Conservation (phyloP, 2,888 invertebrate genomes). For the Drosophila villosipedis region DNA sequence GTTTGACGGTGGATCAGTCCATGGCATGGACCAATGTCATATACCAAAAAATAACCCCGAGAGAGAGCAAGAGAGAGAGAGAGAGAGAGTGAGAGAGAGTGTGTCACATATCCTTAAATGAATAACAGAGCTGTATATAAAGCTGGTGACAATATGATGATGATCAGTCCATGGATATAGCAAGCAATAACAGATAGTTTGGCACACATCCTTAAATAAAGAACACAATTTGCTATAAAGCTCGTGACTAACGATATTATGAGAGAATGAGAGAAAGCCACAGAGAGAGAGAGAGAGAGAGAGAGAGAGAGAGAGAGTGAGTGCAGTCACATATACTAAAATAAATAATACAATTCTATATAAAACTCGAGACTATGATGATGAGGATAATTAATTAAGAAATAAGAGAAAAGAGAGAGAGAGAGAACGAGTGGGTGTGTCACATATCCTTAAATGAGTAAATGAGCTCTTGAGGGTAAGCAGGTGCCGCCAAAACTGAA, state of each 20-base stretch:
- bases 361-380: background rate
- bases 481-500: background rate
- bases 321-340: background rate
- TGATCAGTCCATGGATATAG: too few relatives aligned
- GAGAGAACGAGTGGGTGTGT: background rate
- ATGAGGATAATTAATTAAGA: background rate
- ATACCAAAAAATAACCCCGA: background rate
- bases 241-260: background rate
- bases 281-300: background rate
- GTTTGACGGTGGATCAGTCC: slow-evolving; percentile 24
- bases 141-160: background rate
- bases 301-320: background rate
- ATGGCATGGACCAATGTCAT: background rate
- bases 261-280: background rate
- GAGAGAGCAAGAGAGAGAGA: background rate
- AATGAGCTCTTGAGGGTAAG: background rate
- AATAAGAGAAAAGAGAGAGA: background rate
- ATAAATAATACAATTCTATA: background rate
- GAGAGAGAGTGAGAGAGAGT: background rate
- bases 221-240: background rate
- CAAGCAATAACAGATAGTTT: too few relatives aligned
- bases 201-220: background rate
- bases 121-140: background rate
- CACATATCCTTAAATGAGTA: background rate
- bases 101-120: background rate